Evolutionary conservation across 2,113 vertebrate genomes (phyloP), one percentile per base, ranked within the genome.

Genomic region (western clawed frog (Xenopus tropicalis)): DNA sequence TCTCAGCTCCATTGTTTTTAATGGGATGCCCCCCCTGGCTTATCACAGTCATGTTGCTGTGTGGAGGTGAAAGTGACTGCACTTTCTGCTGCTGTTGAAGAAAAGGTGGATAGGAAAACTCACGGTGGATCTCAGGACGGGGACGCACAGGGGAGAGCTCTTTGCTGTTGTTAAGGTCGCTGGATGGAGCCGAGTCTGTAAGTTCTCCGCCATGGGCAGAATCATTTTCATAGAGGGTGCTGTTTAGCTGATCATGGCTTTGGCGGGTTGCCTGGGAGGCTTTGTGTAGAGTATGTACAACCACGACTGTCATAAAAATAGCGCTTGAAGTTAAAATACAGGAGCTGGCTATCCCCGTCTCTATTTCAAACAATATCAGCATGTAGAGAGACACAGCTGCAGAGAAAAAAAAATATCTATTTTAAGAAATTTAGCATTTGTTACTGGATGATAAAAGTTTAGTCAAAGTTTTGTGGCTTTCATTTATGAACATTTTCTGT

Each of bases 281-380:
- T n/a, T 86, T 89, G 52, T 93, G 80, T 69, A 96, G 82, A 0
- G 86, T 77, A 61, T 95, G 93, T 0, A 86, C 86, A 67, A 93
- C 84, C 0, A 84, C 77, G 0, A 93, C 20, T 23, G 96, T 80
- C 77, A 96, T 85, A 19, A 92, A 77, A 1, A 96, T 64, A 10
- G 94, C 82, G 0, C 95, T 95, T 0, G 91, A 90, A 57, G 90
- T 87, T 0, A 98, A 91, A 11, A 96, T 85, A 9, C 93, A 93
- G 1, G 93, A 90, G 0, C 92, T 83, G 8, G 93, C 90, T 0
- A 93, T 92, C 0, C 86, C 95, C 0, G 93, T 90, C 81, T 93
- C 91, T 0, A 83, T 82, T 61, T 95, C 89, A 14, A 97, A 95
- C 43, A 92, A 85, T 37, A 37, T 37, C 29, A 37, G 29, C 29